Base-by-base conservation (phyloP, 2,888 invertebrate genomes). In the Proisotoma minuta region DNA sequence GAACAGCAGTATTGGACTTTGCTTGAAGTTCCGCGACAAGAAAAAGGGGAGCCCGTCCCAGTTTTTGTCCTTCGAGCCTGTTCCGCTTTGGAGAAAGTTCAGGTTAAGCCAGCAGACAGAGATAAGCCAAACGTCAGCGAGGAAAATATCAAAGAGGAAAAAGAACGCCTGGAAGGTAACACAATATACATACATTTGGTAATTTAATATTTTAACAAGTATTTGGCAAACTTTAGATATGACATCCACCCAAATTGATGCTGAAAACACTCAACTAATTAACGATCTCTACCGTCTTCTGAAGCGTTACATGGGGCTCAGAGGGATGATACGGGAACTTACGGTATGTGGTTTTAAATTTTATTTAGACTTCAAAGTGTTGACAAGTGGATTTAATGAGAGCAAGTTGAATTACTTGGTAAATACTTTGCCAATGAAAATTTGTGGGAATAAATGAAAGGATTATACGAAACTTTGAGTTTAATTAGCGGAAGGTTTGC, bases 1-100 rank as follows among this genome's bases (percentile, higher is more conserved):
- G 93, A 93, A 81, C 90, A 91, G 5, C 90, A 93, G 77, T 93
- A 94, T 80, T 94, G 94, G 94, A 89, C 91, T 5, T 79, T 95
- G 75, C 89, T 95, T 5, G 94, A 94, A 78, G 90, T 95, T 63
- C 94, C 94, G 39, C 87, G 89, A 67, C 94, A 95, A 77, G 93
- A 94, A 78, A 92, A 93, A 77, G 91, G 91, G 74, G 94, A 95
- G 80, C 91, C 93, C 1, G 91, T 94, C 20, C 91, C 90, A 54
- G 89, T 88, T 8, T 95, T 93, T 78, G 94, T 95, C 50, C 83
- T 93, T 74, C 83, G 93, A 65, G 92, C 92, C 3, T 93, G 92
- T 77, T 85, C 91, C 63, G 91, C 92, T 73, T 89, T 93, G 87
- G 92, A 93, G 79, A 91, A 91, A 79, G 89, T 90, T 0, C 91